Conservation (phyloP, 2,888 invertebrate species). For the Eupeodes latifasciatus region DNA sequence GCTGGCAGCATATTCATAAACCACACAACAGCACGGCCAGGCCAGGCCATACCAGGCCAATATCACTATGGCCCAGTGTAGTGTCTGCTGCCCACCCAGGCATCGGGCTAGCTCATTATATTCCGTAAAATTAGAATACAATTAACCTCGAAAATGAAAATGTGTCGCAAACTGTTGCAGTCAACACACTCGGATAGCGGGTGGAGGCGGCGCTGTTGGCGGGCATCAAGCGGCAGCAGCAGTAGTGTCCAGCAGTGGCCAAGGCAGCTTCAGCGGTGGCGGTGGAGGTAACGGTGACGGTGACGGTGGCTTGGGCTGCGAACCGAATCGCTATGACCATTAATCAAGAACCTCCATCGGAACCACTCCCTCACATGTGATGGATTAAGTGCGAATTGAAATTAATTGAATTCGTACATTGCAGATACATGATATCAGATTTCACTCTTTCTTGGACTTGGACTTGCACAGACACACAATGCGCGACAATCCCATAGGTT, state of each 20-base stretch:
- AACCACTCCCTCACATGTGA: slow-evolving; percentile 75
- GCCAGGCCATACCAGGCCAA: too few species aligned
- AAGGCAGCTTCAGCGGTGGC: slow-evolving; percentile 1
- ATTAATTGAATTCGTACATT: slow-evolving; percentile 76
- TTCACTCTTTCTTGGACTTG: slow-evolving; percentile 53
- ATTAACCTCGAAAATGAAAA: slow-evolving; percentile 67
- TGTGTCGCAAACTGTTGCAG: slow-evolving; percentile 65
- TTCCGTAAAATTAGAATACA: slow-evolving; percentile 71
- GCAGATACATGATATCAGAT: slow-evolving; percentile 75
- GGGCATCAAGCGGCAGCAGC: slow-evolving; percentile 4
- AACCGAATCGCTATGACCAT: slow-evolving; percentile 56
- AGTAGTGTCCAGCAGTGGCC: not conserved
- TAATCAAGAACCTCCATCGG: slow-evolving; percentile 73
- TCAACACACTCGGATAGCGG: slow-evolving; percentile 35
- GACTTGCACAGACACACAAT: slow-evolving; percentile 33
- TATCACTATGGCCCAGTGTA: too few species aligned
- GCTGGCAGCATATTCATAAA: slow-evolving; percentile 33
- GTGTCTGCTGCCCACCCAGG: slow-evolving; percentile 62
- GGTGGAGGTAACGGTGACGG: not conserved
- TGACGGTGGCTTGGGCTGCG: slow-evolving; percentile 27
- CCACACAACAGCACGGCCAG: not conserved
- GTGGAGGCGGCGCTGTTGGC: not conserved
- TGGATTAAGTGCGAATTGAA: slow-evolving; percentile 76
- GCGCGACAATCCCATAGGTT: slow-evolving; percentile 54
- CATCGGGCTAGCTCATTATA: slow-evolving; percentile 50